Evolutionary conservation across 2,113 vertebrate genomes (phyloP).

Genomic region (Microtus oregoni): DNA sequence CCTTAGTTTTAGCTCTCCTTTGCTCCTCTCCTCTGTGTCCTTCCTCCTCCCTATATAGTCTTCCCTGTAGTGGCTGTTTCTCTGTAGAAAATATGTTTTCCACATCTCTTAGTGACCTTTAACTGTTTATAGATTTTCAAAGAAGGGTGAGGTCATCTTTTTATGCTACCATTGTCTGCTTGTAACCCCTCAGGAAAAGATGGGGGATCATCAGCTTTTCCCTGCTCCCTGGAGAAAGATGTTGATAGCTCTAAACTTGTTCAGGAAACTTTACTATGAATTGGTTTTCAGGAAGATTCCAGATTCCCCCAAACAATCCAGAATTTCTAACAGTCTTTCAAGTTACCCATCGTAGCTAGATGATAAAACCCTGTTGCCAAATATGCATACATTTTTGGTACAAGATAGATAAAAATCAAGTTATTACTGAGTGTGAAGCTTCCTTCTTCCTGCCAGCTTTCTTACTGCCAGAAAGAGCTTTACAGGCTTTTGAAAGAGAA

Average conservation of each 20-base stretch:
- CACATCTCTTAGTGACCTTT: not conserved
- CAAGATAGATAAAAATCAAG: not conserved
- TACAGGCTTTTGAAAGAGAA: not conserved
- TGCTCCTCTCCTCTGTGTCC: not conserved
- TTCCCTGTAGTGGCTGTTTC: rapidly evolving
- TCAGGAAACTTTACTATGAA: not conserved
- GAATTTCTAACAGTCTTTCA: not conserved
- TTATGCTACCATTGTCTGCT: not conserved
- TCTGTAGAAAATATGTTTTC: not conserved
- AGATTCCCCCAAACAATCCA: not conserved
- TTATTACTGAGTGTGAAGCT: not conserved
- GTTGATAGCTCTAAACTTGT: not conserved
- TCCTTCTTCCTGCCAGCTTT: not conserved
- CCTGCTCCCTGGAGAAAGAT: not conserved
- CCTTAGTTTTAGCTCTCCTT: not conserved
- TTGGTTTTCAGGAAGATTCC: not conserved
- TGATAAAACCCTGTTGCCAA: not conserved
- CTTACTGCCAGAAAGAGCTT: not conserved
- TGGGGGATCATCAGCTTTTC: too few species aligned
- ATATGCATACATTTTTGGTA: not conserved
- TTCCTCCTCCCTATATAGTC: not conserved
- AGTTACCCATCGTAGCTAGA: not conserved
- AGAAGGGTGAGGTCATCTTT: not conserved
- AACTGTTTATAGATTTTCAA: not conserved
- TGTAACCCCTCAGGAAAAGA: not conserved